These are phyloP conservation scores for Schizopygopsis malacanthus DNA, from an alignment of 2,797 vertebrate genomes.

Conservation along the genomic window DNA sequence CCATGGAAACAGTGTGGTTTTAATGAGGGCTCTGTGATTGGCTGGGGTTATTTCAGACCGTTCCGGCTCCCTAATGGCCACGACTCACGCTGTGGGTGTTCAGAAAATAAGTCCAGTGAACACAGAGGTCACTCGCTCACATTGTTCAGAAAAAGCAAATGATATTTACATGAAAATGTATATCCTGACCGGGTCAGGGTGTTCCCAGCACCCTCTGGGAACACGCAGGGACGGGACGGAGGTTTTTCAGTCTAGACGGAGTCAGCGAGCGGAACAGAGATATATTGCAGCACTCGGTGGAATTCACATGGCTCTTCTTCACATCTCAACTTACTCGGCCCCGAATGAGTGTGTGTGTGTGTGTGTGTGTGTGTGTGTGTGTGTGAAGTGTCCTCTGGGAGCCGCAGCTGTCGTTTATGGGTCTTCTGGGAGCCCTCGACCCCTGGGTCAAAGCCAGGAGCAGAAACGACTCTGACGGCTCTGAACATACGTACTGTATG, in stretches of 20 bases:
- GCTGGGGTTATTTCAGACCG: slow-evolving; percentile 3
- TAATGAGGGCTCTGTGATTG: slow-evolving; percentile 32
- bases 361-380: background rate
- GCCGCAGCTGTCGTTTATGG: slow-evolving; percentile 20
- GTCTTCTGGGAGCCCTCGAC: slow-evolving; percentile 66
- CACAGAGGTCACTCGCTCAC: background rate
- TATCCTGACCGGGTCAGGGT: background rate
- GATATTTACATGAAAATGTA: slow-evolving; percentile 25
- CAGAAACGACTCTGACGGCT: slow-evolving; percentile 69
- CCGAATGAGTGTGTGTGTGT: slow-evolving; percentile 5
- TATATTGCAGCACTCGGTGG: slow-evolving; percentile 36
- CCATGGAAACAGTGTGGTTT: slow-evolving; percentile 26
- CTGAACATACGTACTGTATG: slow-evolving; percentile 51
- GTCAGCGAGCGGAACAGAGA: slow-evolving; percentile 49
- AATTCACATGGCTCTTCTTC: slow-evolving; percentile 39
- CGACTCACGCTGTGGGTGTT: slow-evolving; percentile 16
- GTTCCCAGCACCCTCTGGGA: slow-evolving; percentile 15
- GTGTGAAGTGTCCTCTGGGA: slow-evolving; percentile 12
- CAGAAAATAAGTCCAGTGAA: background rate
- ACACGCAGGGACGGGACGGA: slow-evolving; percentile 63
- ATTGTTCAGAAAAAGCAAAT: slow-evolving; percentile 8
- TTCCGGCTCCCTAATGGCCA: background rate
- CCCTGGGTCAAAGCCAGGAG: slow-evolving; percentile 72
- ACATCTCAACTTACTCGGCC: slow-evolving; percentile 18
- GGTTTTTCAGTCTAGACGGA: slow-evolving; percentile 41